Base-by-base conservation (phyloP, 2,888 invertebrate genomes). In the Orchestes rusci region DNA sequence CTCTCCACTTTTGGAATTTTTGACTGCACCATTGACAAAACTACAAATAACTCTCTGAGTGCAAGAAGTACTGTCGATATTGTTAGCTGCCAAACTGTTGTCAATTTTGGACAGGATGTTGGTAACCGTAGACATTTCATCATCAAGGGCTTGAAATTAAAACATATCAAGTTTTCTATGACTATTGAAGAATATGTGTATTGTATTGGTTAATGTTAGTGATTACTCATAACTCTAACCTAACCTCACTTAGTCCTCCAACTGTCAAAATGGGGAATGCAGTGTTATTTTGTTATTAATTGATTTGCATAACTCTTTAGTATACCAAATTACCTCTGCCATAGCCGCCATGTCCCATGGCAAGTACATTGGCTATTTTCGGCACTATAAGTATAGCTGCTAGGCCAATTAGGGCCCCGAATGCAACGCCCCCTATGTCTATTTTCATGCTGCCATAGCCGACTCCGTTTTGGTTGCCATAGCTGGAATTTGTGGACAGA, bases 301-400 rank as follows among this genome's bases (percentile, higher is more conserved):
- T n/a, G n/a, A n/a, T 5, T 10, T 23, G 23, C 23, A 33, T 33
- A 16, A 19, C 5, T 12, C 36, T 36, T 10, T 19, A 36, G 13
- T 12, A 4, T 20, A 19, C 10, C n/a, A 27, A 16, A 45, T 53
- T 51, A 82, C 86, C 83, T 65, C 85, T 74, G 18, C 33, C 39
- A 33, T 82, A 84, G 27, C 82, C 80, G 28, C 81, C 79, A 18
- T 76, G 73, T 23, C 71, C 71, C 7, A 76, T 74, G 0, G 82
- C 79, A 44, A 89, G 74, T 0, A 83, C 75, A 48, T 82, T 77
- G 2, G 88, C 75, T 29, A 89, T 65, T 66, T 89, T 89, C 0
- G 89, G 89, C 35, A 88, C 73, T 2, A 89, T 77, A 13, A 89
- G 71, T 45, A 89, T 79, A 1, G 86, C 85, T 10, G 88, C 88